Conservation (phyloP, 1,140 invertebrate genomes). For the Pseudomyrmex concolor region DNA sequence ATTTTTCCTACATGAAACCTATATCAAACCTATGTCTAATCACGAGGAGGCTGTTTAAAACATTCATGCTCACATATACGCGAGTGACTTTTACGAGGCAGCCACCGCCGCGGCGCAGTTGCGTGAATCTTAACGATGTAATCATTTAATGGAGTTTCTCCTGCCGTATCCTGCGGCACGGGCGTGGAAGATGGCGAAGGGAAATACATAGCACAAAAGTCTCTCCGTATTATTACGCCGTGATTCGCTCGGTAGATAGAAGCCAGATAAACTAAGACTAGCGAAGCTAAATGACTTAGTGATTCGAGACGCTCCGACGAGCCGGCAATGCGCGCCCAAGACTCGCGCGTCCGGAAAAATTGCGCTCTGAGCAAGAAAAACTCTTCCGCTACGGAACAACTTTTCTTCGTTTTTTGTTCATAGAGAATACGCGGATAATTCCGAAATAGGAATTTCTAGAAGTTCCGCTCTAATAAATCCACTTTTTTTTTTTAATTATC, state of each 20-base stretch:
- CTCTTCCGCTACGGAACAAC: slow-evolving; percentile 7
- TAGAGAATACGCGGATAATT: slow-evolving; percentile 2
- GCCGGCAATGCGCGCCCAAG: neutral
- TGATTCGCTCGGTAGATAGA: slow-evolving; percentile 57
- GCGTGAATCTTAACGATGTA: slow-evolving; percentile 60
- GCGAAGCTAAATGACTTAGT: slow-evolving; percentile 37
- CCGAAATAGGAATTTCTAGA: neutral
- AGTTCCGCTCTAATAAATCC: neutral
- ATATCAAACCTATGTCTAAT: slow-evolving; percentile 55
- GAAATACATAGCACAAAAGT: slow-evolving; percentile 52
- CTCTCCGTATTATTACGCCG: slow-evolving; percentile 41
- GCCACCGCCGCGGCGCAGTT: neutral
- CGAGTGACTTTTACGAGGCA: slow-evolving; percentile 27
- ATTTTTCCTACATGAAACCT: slow-evolving; percentile 9
- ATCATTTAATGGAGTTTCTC: slow-evolving; percentile 65
- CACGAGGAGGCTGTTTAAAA: slow-evolving; percentile 49
- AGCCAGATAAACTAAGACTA: slow-evolving; percentile 31
- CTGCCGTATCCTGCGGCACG: slow-evolving; percentile 36
- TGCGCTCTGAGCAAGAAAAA: slow-evolving; percentile 13
- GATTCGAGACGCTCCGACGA: slow-evolving; percentile 22
- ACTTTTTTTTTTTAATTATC: too few species aligned
- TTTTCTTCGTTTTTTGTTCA: neutral
- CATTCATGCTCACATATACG: slow-evolving; percentile 19
- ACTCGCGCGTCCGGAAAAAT: slow-evolving; percentile 5
- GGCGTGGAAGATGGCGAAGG: slow-evolving; percentile 5